A percentile compares a stretch with the other conserved stretches of the same genome.
phyloP scores from a whole-genome alignment of 1,140 invertebrate genomes.

The Sminthurinus signatus region DNA sequence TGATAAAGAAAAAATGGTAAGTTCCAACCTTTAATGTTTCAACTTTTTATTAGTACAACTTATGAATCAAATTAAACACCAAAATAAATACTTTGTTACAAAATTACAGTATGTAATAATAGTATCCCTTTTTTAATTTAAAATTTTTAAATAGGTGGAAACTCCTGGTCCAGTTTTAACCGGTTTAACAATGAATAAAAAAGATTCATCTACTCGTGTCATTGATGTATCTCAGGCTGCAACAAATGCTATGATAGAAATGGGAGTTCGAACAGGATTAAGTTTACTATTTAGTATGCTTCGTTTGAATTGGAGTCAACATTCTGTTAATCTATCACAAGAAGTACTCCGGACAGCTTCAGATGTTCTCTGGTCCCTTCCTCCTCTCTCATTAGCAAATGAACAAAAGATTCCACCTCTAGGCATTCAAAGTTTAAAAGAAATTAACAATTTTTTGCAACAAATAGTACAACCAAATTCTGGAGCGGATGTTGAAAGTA shows the following conservation, averaged over 20 bases:
- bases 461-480: conserved; percentile 51
- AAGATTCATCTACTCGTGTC: conserved; percentile 11
- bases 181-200: conserved; percentile 11
- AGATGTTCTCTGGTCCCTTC: conserved; percentile 53
- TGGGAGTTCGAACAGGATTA: conserved; percentile 59
- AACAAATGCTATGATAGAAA: conserved; percentile 56
- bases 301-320: conserved; percentile 53
- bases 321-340: conserved; percentile 49
- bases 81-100: background rate
- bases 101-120: too few relatives aligned
- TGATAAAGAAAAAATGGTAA: conserved; percentile 46
- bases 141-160: conserved; percentile 33
- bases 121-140: background rate
- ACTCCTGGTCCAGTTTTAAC: background rate
- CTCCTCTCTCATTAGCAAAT: conserved; percentile 56
- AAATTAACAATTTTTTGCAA: conserved; percentile 54
- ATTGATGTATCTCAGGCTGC: conserved; percentile 42
- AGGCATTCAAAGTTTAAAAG: conserved; percentile 52
- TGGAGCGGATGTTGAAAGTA: conserved; percentile 51
- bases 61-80: too few relatives aligned
- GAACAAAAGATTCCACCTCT: conserved; percentile 54
- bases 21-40: conserved; percentile 8
- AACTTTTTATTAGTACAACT: conserved; percentile 4
- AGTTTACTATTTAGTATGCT: conserved; percentile 57
- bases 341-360: conserved; percentile 56